These are phyloP conservation scores for Dallia pectoralis DNA, from an alignment of 2,797 vertebrate genomes.

Conservation along the genomic window DNA sequence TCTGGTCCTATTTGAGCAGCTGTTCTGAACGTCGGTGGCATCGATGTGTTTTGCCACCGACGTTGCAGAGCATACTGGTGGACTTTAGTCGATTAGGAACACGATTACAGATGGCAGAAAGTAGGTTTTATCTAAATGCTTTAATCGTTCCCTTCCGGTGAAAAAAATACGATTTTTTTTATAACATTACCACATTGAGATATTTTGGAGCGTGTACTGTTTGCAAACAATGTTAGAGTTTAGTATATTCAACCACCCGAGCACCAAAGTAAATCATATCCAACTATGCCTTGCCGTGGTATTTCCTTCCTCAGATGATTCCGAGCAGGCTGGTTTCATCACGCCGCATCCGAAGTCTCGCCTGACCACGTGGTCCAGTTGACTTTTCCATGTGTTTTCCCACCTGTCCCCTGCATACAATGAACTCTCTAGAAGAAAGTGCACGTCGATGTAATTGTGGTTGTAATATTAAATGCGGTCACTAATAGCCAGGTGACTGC, in stretches of 20 bases:
- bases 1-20: too few relatives aligned
- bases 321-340: neutral
- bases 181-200: too few relatives aligned
- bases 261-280: neutral
- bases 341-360: constrained; percentile 6
- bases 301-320: neutral
- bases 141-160: too few relatives aligned
- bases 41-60: too few relatives aligned
- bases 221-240: neutral
- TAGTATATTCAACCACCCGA: neutral
- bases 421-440: neutral
- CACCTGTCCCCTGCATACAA: neutral
- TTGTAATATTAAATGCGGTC: neutral
- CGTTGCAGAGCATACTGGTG: too few relatives aligned
- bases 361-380: constrained; percentile 2
- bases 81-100: too few relatives aligned
- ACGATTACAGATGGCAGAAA: too few relatives aligned
- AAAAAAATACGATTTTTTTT: too few relatives aligned
- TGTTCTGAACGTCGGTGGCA: too few relatives aligned
- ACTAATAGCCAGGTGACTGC: neutral
- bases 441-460: neutral
- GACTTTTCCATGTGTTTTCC: neutral
- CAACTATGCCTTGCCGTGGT: neutral
- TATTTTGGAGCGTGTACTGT: too few relatives aligned
- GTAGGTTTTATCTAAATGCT: too few relatives aligned